phyloP scores from a whole-genome alignment of 1,140 invertebrate species.

The Asbolus verrucosus region DNA sequence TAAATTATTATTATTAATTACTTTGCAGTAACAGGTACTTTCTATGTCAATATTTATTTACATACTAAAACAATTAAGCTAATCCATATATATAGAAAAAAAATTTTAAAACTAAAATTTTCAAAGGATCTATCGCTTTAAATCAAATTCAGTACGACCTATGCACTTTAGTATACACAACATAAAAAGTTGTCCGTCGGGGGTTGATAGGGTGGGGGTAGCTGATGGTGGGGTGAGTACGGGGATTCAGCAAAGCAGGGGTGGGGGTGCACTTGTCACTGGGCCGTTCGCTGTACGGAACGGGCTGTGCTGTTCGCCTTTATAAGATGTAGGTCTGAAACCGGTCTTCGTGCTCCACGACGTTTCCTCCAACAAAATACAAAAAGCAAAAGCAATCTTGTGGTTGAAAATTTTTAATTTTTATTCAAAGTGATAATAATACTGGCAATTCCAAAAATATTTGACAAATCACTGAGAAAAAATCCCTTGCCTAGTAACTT shows the following conservation, averaged over 20 bases:
- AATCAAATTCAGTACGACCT: conserved; percentile 43
- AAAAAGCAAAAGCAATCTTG: too few relatives aligned
- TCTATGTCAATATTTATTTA: too few relatives aligned
- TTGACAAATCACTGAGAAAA: too few relatives aligned
- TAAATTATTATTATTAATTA: too few relatives aligned
- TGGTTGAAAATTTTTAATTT: too few relatives aligned
- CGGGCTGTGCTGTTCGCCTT: not conserved
- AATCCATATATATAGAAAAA: too few relatives aligned
- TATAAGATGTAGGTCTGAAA: conserved; percentile 1
- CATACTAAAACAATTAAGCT: too few relatives aligned
- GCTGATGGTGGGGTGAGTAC: conserved; percentile 45
- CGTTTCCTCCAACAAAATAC: not conserved
- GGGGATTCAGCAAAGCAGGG: conserved; percentile 46
- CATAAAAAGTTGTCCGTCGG: conserved; percentile 64
- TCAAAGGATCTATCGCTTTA: conserved; percentile 59
- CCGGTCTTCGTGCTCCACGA: not conserved
- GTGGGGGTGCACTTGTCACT: conserved; percentile 62
- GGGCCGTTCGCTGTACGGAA: conserved; percentile 52
- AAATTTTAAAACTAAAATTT: conserved; percentile 5
- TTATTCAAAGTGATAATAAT: too few relatives aligned
- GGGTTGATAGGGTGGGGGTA: conserved; percentile 53
- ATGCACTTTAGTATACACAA: conserved; percentile 63
- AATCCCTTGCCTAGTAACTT: too few relatives aligned
- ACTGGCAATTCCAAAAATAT: too few relatives aligned
- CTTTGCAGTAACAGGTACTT: too few relatives aligned